Evolutionary conservation across 2,888 invertebrate genomes (phyloP).

Genomic region (Hemistola chrysoprasaria): DNA sequence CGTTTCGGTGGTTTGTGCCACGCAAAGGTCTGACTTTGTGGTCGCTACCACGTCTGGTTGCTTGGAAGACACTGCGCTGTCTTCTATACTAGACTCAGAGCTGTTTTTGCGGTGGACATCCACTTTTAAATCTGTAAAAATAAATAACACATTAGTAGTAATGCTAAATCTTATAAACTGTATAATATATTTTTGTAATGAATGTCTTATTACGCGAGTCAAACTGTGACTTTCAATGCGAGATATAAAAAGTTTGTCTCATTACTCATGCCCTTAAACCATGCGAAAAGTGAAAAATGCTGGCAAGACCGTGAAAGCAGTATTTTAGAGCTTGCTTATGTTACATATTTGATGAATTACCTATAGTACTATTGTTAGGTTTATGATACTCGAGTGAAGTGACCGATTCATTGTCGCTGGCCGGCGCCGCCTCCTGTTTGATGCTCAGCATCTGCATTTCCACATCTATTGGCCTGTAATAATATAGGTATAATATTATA

Average conservation of each 20-base stretch:
- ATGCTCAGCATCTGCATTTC: constrained; percentile 88
- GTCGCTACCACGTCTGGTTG: constrained; percentile 56
- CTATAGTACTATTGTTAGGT: constrained; percentile 85
- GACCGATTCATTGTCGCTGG: constrained; percentile 84
- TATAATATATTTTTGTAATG: too few relatives aligned
- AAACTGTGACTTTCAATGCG: too few relatives aligned
- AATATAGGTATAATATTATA: too few relatives aligned
- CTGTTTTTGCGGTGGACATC: constrained; percentile 96
- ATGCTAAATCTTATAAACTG: too few relatives aligned
- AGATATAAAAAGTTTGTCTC: too few relatives aligned
- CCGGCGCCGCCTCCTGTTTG: constrained; percentile 62
- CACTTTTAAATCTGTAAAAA: constrained; percentile 90
- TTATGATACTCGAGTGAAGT: constrained; percentile 85
- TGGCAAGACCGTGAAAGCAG: too few relatives aligned
- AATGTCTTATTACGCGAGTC: too few relatives aligned
- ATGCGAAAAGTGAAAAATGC: too few relatives aligned
- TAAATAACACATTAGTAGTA: not conserved
- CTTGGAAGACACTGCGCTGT: constrained; percentile 77
- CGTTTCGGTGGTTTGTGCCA: constrained; percentile 48
- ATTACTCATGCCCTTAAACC: too few relatives aligned
- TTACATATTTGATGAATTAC: constrained; percentile 59
- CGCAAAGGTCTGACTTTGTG: constrained; percentile 68
- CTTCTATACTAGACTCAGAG: constrained; percentile 92
- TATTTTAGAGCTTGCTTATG: too few relatives aligned
- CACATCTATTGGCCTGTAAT: constrained; percentile 87